Conservation (phyloP, 2,888 invertebrate genomes). For the Camponotus fellah region DNA sequence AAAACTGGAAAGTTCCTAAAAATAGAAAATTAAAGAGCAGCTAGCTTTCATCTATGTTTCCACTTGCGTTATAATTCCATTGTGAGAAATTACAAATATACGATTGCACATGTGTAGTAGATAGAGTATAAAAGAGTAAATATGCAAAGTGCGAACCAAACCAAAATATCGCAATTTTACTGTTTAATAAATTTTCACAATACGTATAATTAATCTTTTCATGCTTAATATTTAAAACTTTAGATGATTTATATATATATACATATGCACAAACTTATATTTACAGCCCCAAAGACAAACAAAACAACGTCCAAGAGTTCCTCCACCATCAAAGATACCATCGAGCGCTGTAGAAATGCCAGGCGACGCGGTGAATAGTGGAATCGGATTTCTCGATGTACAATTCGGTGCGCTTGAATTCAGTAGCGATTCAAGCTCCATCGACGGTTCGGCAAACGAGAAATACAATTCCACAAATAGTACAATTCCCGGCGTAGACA, state of each 20-base stretch:
- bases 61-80: neutral
- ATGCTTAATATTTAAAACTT: neutral
- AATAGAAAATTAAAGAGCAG: neutral
- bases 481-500: conserved; percentile 81
- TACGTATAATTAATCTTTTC: conserved; percentile 57
- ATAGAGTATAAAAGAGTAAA: too few species aligned
- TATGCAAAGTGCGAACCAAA: too few species aligned
- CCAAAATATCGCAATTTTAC: too few species aligned
- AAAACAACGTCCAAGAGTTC: conserved; percentile 83
- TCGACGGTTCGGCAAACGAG: conserved; percentile 85
- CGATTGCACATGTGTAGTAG: too few species aligned
- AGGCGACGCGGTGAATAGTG: conserved; percentile 92
- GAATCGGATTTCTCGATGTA: conserved; percentile 94
- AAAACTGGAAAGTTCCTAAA: neutral
- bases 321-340: conserved; percentile 91
- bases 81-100: too few species aligned
- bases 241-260: neutral
- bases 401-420: conserved; percentile 97
- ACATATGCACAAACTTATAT: neutral
- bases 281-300: conserved; percentile 81
- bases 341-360: conserved; percentile 99
- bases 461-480: conserved; percentile 86
- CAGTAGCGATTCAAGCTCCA: conserved; percentile 87
- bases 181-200: neutral
- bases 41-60: neutral